Base-by-base conservation (phyloP, 2,888 invertebrate genomes). In the Hemithea aestivaria region DNA sequence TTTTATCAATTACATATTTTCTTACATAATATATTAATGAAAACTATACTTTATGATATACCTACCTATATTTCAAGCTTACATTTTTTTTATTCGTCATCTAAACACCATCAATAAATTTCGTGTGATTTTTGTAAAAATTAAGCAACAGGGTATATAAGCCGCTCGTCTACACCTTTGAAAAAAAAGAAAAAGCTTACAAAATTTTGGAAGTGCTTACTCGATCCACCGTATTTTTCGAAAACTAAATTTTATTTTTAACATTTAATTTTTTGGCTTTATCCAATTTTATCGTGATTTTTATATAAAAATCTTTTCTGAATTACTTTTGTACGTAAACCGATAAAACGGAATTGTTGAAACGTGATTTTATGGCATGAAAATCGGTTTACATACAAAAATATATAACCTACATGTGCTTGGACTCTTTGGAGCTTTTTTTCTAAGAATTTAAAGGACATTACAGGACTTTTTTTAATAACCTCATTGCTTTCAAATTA, bases 131-230 rank as follows among this genome's bases (percentile, higher is more conserved):
- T 29, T 25, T 11, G 11, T 21, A n/a, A n/a, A 22, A 28, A 29
- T 25, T 24, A 58, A 59, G 49, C 51, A 59, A 68, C 70, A 70
- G 72, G 70, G 72, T 71, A 69, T 53, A 43, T 7, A 49, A 48
- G 42, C 61, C 61, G 59, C 51, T 52, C 55, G 47, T 36, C 27
- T 27, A 22, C 21, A 49, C 39, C 39, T 37, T 28, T 30, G 36
- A 26, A 44, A 46, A 23, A 46, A 43, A 50, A 42, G 41, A 58
- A 57, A 54, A 51, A 51, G 38, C 38, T 45, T 58, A 60, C 58
- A 55, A 58, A 64, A 52, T 73, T 77, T 79, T 78, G 63, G 74
- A 79, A 64, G 51, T 62, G 78, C 75, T 74, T 77, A 70, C 62
- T 56, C 40, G 23, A 62, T 47, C 40, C n/a, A 58, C 35, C 20